Base-by-base conservation (phyloP, 2,888 invertebrate genomes). In the Aporophyla lueneburgensis region DNA sequence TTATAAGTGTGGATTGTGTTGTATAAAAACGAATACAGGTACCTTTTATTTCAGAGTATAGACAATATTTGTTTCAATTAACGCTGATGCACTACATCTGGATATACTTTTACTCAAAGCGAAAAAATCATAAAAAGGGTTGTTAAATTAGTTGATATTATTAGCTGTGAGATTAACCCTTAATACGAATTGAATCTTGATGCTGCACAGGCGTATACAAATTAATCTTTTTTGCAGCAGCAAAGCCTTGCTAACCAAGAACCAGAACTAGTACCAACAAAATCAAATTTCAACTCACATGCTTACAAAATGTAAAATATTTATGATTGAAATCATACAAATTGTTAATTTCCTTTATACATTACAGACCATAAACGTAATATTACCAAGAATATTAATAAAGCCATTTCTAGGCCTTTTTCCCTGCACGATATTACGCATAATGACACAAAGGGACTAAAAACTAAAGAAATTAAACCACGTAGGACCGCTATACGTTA, bases 381-480 rank as follows among this genome's bases (percentile, higher is more conserved):
- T 65, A 4, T 6, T 49, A 40, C 7, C 53, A 27, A 27, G 54
- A 9, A 66, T 33, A 66, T 76, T 33, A 56, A 62, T 76, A 53
- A 1, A 76, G 54, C 62, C n/a, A 43, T 82, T 21, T 70, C 78
- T 65, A 80, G 70, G 5, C 14, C 9, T 68, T 63, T 69, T 77
- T 69, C 33, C n/a, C 16, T 40, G n/a, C 33, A n/a, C 5, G 14
- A 63, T 53, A 83, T 82, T 83, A 82, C 78, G 16, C 40, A 58
- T 73, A 86, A 76, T 81, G 71, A 65, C 43, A 68, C 59, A 78
- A 79, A 84, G 0, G 58, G 70, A 78, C 65, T 16, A 78, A 63
- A 81, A 79, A 67, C 49, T 49, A 73, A 74, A 79, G 58, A 80
- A 86, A 87, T 80, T 73, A 86, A 87, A 56, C 78, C 81, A 76